These are phyloP conservation scores for Gobiocypris rarus DNA, from an alignment of 2,113 vertebrate species.

Conservation along the genomic window DNA sequence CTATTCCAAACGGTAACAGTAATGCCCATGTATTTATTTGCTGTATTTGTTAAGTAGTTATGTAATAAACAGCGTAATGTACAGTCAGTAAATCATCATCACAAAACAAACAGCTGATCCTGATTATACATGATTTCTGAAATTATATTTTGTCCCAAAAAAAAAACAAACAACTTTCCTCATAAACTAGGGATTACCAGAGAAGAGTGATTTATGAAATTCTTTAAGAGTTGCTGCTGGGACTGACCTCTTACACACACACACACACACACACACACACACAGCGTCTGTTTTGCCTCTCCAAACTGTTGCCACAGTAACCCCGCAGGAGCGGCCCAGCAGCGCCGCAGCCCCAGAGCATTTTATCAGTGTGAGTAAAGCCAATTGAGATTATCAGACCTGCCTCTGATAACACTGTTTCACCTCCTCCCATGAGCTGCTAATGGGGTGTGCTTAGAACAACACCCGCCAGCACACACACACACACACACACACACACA, in stretches of 20 bases:
- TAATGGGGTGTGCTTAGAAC: slow-evolving; percentile 87
- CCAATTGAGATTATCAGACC: slow-evolving; percentile 87
- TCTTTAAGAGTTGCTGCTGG: slow-evolving; percentile 51
- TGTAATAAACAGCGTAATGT: neutral
- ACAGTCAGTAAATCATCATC: neutral
- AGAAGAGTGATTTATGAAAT: slow-evolving; percentile 50
- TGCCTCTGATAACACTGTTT: slow-evolving; percentile 83
- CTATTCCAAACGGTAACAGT: no score
- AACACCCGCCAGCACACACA: slow-evolving; percentile 70
- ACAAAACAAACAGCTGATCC: neutral
- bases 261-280: slow-evolving; percentile 50
- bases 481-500: slow-evolving; percentile 66
- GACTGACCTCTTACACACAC: slow-evolving; percentile 39
- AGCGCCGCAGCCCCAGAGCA: slow-evolving; percentile 70
- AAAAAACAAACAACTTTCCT: neutral
- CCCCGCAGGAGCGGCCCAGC: slow-evolving; percentile 69
- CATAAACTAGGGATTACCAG: neutral
- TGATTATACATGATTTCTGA: neutral
- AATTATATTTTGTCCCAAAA: neutral
- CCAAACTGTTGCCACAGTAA: slow-evolving; percentile 73
- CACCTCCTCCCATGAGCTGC: slow-evolving; percentile 84
- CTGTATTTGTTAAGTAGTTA: neutral
- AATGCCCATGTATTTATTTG: no score
- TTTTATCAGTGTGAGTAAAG: slow-evolving; percentile 88
- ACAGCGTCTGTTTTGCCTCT: slow-evolving; percentile 50